Base-by-base conservation (phyloP, 2,113 vertebrate species). In the Hydrolagus affinis region DNA sequence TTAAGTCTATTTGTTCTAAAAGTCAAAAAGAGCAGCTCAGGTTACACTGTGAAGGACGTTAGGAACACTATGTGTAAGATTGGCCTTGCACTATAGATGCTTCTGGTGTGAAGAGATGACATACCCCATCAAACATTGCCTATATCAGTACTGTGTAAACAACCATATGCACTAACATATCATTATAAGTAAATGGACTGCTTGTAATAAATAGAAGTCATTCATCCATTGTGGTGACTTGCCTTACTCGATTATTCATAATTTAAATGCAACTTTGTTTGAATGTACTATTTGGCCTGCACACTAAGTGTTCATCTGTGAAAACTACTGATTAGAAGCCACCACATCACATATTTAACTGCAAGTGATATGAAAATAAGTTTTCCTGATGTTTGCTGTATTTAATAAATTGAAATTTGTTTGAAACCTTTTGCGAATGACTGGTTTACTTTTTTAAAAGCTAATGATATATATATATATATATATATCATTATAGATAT, bases 301-400 rank as follows among this genome's bases (percentile, higher is more conserved):
- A 93, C 96, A 95, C 96, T 93, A 92, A 92, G 90, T 94, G 94
- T 94, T 95, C 88, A 88, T 95, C 92, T 94, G 97, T 98, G 92
- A 92, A 91, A 93, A 92, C 91, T 91, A 90, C 89, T 90, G 92
- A 94, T 93, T 94, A 93, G 92, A 95, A 92, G 95, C 95, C 91
- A 93, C 90, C 89, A 91, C 97, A 95, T 98, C 96, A 98, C 92
- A 96, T 97, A 97, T 97, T 94, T 96, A 96, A 96, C 96, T 97
- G 95, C 97, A 83, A 83, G 78, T 83, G 78, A 83, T 83, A 83
- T 97, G 92, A 91, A 93, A 95, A 94, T 96, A 96, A 96, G 95
- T 96, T 96, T 94, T 93, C 93, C 92, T 93, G 95, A 62, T 28
- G 66, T 83, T 83, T 68, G 19, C 62, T 68, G 62, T 83, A 94